These are phyloP conservation scores for Tenthredo notha DNA, from an alignment of 2,888 invertebrate species.

Conservation along the genomic window DNA sequence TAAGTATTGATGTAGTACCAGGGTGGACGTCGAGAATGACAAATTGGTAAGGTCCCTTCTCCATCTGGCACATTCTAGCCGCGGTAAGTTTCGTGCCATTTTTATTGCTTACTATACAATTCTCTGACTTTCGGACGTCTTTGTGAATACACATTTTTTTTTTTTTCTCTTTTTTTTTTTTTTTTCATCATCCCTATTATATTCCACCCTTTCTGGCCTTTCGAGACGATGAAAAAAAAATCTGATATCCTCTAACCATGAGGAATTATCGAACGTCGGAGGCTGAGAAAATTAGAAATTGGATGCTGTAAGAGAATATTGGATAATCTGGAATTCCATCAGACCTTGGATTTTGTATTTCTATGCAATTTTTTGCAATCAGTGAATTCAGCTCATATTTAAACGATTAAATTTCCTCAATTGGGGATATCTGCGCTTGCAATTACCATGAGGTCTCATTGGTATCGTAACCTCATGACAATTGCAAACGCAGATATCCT, in stretches of 20 bases:
- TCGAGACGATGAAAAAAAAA: neutral
- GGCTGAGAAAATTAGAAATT: neutral
- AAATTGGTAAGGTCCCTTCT: constrained; percentile 26
- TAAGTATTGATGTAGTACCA: constrained; percentile 21
- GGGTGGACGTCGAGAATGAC: constrained; percentile 21
- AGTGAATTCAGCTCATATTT: no score
- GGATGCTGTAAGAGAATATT: no score
- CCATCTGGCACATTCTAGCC: neutral
- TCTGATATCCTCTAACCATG: neutral
- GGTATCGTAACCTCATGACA: no score
- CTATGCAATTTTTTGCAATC: no score
- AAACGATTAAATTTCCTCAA: no score
- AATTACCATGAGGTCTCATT: no score
- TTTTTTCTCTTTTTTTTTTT: neutral
- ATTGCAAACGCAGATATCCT: no score
- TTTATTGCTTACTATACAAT: constrained; percentile 40
- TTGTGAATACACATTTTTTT: neutral
- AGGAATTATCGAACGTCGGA: neutral
- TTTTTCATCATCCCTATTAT: neutral
- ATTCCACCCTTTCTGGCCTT: neutral
- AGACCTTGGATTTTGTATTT: no score
- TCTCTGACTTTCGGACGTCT: neutral
- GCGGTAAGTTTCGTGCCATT: constrained; percentile 14
- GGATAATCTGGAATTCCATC: no score
- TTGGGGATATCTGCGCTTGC: no score